Base-by-base conservation (phyloP, 2,888 invertebrate genomes). In the Pinctada fucata region DNA sequence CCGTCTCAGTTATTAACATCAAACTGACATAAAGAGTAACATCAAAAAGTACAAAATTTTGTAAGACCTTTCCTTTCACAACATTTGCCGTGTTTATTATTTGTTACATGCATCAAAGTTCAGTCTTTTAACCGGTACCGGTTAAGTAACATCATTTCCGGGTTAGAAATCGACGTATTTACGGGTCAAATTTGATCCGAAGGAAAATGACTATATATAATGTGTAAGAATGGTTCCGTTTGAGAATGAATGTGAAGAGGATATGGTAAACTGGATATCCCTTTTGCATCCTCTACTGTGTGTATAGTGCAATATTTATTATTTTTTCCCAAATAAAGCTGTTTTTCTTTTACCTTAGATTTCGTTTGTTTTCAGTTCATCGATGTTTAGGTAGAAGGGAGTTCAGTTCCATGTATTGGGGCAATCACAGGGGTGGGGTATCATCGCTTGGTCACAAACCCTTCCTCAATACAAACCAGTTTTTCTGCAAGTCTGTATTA, bases 61-160 rank as follows among this genome's bases (percentile, higher is more conserved):
- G 85, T 86, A 86, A 85, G 82, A 80, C 84, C 82, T 78, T 78
- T 78, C 82, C 78, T 82, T 80, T 67, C 67, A 51, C 49, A 50
- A 78, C 72, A 75, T 79, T 84, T 84, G 83, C 84, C 85, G 86
- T 85, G 85, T 86, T 83, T 81, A 81, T 72, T 79, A 80, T 84
- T 72, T 75, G 16, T 79, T 67, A 72, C 79, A 83, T 58, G 58
- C 83, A 86, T 79, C 82, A 82, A 31, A 73, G 48, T 31, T 68
- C 58, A 73, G 31, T 69, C 58, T 76, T 73, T 72, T 83, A 80
- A 83, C 83, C 85, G 85, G 85, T 85, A 85, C 83, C 85, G 85
- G 84, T 85, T 85, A 83, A 72, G 78, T 73, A 76, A 78, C 74
- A 82, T 83, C 85, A 84, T 73, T 70, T 77, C 80, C 77, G 76